Evolutionary conservation across 2,113 vertebrate species (phyloP), one percentile per base, ranked within the genome.

Genomic region (Poeciliopsis prolifica): DNA sequence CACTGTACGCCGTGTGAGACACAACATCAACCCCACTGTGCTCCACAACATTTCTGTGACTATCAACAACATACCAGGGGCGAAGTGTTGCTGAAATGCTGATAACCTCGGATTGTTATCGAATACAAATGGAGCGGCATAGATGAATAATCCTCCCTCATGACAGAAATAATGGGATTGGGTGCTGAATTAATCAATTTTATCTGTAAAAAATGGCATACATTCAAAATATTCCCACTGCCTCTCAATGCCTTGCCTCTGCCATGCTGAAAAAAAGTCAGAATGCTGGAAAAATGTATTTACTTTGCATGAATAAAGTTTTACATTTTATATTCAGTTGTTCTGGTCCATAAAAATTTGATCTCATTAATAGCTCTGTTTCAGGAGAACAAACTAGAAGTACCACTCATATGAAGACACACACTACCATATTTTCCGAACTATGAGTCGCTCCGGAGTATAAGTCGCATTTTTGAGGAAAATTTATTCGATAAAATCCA

Each of bases 121-220:
- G 40, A 72, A 77, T 67, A 61, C 68, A 65, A 68, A 78, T 60
- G 78, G 75, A 83, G 78, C 64, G 81, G 82, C 68, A 70, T 3
- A 4, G 75, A 80, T 72, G 83, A 84, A 88, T 84, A 75, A 76
- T 58, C 74, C 60, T 74, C 70, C 61, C 37, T 67, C 28, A 19
- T 87, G 76, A 78, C 83, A 82, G 62, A 61, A 70, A 74, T 82
- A 87, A 88, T 89, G 77, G 74, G 54, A 61, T 72, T 74, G 74
- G 65, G 77, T 80, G 78, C 77, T 78, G 87, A 80, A 88, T 85
- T 86, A 89, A 90, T 92, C 84, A 83, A 73, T 74, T 77, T 74
- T 83, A 75, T 90, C 67, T 74, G 79, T 63, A 75, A 72, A 78
- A 82, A 81, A 79, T 73, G 58, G 24, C 83, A 85, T 78, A 24